Evolutionary conservation across 2,888 invertebrate genomes (phyloP).

Genomic region (Netelia virgata): DNA sequence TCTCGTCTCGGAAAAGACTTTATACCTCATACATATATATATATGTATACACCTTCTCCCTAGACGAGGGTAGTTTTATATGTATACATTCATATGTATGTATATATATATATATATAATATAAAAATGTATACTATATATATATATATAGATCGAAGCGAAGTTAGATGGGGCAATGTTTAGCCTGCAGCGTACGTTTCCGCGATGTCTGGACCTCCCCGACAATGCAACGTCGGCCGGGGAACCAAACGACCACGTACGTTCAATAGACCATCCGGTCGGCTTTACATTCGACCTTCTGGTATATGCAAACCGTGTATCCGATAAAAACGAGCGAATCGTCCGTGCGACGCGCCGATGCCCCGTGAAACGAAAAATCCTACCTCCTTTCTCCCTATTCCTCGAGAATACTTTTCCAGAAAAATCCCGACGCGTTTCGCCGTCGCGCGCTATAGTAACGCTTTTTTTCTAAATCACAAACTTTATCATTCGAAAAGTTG

Average conservation of each 20-base stretch:
- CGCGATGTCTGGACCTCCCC: conserved; percentile 74
- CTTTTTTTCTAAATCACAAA: not conserved
- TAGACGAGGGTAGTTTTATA: no score
- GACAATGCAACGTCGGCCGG: conserved; percentile 76
- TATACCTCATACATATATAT: no score
- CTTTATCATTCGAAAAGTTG: not conserved
- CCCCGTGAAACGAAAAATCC: conserved; percentile 28
- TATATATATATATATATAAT: no score
- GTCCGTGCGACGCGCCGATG: conserved; percentile 42
- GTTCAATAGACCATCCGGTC: conserved; percentile 75
- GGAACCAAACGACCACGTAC: conserved; percentile 75
- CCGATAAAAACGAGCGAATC: conserved; percentile 45
- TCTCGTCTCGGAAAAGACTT: not conserved
- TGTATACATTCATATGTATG: not conserved
- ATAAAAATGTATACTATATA: not conserved
- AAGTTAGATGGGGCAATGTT: conserved; percentile 33
- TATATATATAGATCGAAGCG: not conserved
- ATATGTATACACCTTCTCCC: no score
- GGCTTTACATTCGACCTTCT: conserved; percentile 32
- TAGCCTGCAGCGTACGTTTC: conserved; percentile 69
- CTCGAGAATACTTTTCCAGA: conserved; percentile 7
- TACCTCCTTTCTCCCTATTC: not conserved
- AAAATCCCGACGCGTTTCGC: not conserved
- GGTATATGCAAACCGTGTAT: conserved; percentile 20
- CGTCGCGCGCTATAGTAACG: not conserved